These are phyloP conservation scores for Lophius piscatorius DNA, from an alignment of 2,113 vertebrate species.

Conservation along the genomic window DNA sequence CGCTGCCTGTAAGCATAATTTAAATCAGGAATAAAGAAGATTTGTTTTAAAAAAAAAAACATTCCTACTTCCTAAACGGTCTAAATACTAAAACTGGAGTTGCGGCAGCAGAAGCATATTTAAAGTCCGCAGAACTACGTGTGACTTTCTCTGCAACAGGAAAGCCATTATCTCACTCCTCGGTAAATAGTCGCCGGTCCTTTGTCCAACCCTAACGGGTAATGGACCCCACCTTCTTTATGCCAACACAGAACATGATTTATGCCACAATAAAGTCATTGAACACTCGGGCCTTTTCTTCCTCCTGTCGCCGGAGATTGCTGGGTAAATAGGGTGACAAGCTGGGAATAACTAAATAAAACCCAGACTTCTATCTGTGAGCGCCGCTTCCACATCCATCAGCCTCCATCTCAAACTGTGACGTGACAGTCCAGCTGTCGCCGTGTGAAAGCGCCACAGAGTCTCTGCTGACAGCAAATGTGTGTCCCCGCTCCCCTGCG, in stretches of 20 bases:
- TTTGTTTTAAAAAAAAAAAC: no score
- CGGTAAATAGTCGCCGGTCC: constrained; percentile 40
- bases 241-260: constrained; percentile 61
- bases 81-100: background rate
- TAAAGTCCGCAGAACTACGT: constrained; percentile 16
- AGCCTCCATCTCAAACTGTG: constrained; percentile 18
- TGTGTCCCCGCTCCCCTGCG: no score
- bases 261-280: constrained; percentile 54
- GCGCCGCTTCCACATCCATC: constrained; percentile 27
- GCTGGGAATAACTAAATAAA: constrained; percentile 30
- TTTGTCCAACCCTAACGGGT: constrained; percentile 59
- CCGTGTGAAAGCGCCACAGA: no score
- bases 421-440: no score
- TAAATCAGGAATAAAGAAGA: no score
- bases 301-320: constrained; percentile 34
- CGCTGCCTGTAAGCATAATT: no score
- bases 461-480: no score
- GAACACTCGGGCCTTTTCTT: constrained; percentile 53
- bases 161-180: constrained; percentile 53
- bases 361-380: constrained; percentile 15
- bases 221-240: constrained; percentile 57
- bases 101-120: background rate
- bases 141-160: constrained; percentile 37
- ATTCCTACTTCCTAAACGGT: no score
- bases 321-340: constrained; percentile 37